Conservation (phyloP, 2,113 vertebrate genomes). For the Xiphophorus hellerii region DNA sequence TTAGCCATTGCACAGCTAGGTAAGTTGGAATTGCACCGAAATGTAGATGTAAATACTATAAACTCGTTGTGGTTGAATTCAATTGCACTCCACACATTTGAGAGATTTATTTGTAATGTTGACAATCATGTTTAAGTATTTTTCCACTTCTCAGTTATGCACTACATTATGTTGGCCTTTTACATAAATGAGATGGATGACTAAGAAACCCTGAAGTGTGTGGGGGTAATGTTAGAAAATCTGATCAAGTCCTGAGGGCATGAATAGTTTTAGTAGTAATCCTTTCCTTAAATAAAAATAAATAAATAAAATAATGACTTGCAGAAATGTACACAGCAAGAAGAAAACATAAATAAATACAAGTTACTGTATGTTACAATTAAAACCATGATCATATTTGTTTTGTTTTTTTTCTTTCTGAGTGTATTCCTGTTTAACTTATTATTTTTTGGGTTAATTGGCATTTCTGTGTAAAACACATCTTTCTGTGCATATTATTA, state of each 20-base stretch:
- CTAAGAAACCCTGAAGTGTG: background rate
- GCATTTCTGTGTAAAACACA: background rate
- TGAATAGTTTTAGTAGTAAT: background rate
- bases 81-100: no score
- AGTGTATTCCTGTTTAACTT: background rate
- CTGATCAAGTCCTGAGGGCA: background rate
- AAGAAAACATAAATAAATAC: background rate
- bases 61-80: no score
- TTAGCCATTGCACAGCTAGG: no score
- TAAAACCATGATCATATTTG: background rate
- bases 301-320: background rate
- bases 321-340: background rate
- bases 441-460: constrained; percentile 2
- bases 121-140: background rate
- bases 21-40: no score
- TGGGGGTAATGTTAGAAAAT: background rate
- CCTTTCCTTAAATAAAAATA: no score
- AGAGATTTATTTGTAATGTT: background rate
- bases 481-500: constrained; percentile 5
- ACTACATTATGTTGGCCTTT: background rate
- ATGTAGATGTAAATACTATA: no score
- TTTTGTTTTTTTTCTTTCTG: background rate
- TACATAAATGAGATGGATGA: background rate
- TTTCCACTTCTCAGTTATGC: background rate
- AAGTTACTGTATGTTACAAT: background rate